phyloP scores from a whole-genome alignment of 2,113 vertebrate species.

The Forbesichthys papilliferus region DNA sequence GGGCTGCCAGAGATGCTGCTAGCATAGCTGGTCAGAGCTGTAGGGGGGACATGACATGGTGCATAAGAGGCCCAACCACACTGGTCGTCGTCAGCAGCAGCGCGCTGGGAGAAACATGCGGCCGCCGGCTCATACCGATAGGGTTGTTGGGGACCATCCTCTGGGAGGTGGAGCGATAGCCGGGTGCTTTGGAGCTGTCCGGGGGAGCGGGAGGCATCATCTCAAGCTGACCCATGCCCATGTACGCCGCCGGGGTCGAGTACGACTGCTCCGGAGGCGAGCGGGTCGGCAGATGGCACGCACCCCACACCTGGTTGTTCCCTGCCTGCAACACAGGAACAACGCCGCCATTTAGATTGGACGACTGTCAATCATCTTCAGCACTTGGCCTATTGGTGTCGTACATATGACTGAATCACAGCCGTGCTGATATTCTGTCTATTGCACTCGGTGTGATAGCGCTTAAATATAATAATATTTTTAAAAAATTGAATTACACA shows the following conservation, averaged over 20 bases:
- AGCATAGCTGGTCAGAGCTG: conserved; percentile 92
- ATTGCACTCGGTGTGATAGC: no score
- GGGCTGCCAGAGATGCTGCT: conserved; percentile 92
- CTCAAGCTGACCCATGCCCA: conserved; percentile 91
- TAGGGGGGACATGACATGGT: conserved; percentile 70
- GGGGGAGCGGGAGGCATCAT: conserved; percentile 83
- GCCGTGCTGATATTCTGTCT: no score
- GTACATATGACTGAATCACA: no score
- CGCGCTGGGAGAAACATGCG: not conserved
- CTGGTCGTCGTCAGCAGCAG: not conserved
- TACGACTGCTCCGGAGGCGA: conserved; percentile 89
- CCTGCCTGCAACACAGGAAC: conserved; percentile 79
- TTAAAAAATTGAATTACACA: no score
- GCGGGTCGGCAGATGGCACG: conserved; percentile 87
- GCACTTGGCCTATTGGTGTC: no score
- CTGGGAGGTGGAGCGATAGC: conserved; percentile 90
- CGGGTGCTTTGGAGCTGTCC: conserved; percentile 95
- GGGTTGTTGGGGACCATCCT: conserved; percentile 88
- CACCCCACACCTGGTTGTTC: conserved; percentile 94
- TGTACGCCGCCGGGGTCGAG: conserved; percentile 85
- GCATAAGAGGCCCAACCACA: conserved; percentile 65
- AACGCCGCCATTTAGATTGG: not conserved
- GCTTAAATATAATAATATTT: no score
- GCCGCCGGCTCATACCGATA: conserved; percentile 79
- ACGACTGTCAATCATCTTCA: not conserved